Conservation (phyloP, 2,888 invertebrate species). For the Eupithecia exiguata region DNA sequence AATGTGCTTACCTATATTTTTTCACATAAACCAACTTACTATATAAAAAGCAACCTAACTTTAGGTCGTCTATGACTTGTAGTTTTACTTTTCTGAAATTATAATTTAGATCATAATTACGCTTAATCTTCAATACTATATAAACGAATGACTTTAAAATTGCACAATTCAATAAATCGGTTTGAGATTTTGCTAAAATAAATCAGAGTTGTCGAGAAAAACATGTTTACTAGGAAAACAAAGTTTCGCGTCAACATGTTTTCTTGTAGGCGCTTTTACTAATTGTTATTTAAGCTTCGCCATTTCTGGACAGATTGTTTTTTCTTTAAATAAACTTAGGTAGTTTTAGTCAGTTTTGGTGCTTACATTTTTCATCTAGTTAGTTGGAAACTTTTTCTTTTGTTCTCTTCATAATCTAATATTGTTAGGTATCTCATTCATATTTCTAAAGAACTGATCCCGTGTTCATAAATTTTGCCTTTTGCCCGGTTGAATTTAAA, state of each 20-base stretch:
- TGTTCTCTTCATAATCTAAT: too few relatives aligned
- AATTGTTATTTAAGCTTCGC: conserved; percentile 33
- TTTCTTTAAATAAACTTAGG: neutral
- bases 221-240: conserved; percentile 40
- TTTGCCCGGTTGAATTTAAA: neutral
- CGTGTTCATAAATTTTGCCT: too few relatives aligned
- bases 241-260: conserved; percentile 42
- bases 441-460: neutral
- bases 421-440: neutral
- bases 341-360: neutral
- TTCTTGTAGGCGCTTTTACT: conserved; percentile 33
- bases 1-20: too few relatives aligned
- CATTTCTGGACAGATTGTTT: neutral
- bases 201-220: conserved; percentile 29
- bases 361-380: neutral
- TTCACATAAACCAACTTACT: too few relatives aligned
- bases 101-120: neutral
- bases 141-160: neutral
- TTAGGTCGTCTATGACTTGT: too few relatives aligned
- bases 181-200: conserved; percentile 26
- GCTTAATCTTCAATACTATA: neutral
- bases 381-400: too few relatives aligned
- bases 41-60: too few relatives aligned
- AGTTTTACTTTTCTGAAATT: too few relatives aligned
- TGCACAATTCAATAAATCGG: conserved; percentile 11